These are phyloP conservation scores for Siniperca undulata DNA, from an alignment of 2,797 vertebrate genomes.

Conservation along the genomic window DNA sequence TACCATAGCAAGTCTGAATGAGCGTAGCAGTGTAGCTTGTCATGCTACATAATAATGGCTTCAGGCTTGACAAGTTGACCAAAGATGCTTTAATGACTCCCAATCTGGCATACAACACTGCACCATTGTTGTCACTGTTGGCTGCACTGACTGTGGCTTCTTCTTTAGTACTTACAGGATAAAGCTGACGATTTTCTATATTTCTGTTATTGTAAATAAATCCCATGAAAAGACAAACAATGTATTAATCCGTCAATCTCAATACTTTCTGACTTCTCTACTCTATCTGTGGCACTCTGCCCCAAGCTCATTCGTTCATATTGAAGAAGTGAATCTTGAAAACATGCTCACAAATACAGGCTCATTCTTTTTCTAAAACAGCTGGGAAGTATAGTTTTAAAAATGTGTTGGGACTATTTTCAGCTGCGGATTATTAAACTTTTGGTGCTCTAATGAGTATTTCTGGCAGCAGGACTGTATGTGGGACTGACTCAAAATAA, in stretches of 20 bases:
- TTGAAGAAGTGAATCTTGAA: not conserved
- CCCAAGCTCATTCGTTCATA: not conserved
- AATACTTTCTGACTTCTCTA: not conserved
- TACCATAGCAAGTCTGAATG: not conserved
- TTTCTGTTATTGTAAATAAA: not conserved
- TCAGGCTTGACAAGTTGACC: not conserved
- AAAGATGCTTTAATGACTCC: not conserved
- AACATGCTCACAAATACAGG: not conserved
- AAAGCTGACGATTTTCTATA: not conserved
- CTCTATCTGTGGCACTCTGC: not conserved
- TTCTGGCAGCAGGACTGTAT: not conserved
- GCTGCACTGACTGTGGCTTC: not conserved
- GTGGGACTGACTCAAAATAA: not conserved
- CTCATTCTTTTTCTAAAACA: not conserved
- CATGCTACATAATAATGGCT: not conserved
- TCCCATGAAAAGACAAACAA: not conserved
- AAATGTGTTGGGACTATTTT: not conserved
- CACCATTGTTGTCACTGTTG: not conserved
- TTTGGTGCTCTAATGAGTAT: not conserved
- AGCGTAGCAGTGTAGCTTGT: not conserved
- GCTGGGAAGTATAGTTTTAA: not conserved
- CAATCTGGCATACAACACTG: not conserved
- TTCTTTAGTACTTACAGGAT: not conserved
- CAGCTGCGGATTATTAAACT: not conserved
- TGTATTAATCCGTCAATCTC: not conserved